Base-by-base conservation (phyloP, 1,140 invertebrate species). In the Pollicipes pollicipes region DNA sequence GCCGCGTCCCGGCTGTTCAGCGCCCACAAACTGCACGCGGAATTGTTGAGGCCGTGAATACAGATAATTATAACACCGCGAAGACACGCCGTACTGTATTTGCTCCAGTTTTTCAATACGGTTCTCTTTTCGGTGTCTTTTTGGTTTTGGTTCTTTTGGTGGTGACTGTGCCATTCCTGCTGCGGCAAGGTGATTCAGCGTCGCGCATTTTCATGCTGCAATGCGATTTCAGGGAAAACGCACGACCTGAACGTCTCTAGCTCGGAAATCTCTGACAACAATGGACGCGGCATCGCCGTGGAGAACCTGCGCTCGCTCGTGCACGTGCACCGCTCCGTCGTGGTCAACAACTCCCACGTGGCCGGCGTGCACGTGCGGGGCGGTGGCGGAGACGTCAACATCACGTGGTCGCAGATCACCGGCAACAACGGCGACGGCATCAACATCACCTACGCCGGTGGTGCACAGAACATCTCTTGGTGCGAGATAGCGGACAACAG, bases 321-420 rank as follows among this genome's bases (percentile, higher is more conserved):
- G 13, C 87, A 91, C 78, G 84, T 93, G 69, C 88, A 91, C 74
- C 84, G 87, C 28, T 89, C 88, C 0, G 87, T 87, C 0, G 84
- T 97, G n/a, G 88, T 89, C 0, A 88, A 89, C 72, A 96, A 95
- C 77, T 87, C 88, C 73, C 89, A 95, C 76, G 85, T 91, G 16
- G 91, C 91, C 13, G 95, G 94, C 2, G 82, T 97, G 16, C 90
- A 95, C 76, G 85, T 97, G 8, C 81, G 87, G 0, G 87, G 83
- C 73, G 95, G 95, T 0, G 90, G 87, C 0, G 91, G 91, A n/a
- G 90, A 95, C 77, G 85, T 98, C 0, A 94, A 98, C 76, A 84
- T 99, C 3, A 96, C 94, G 8, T 86, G 88, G 74, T 93, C 90
- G 72, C 84, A 88, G 76, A 90, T 99, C 63, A 88, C 86, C 0